These are phyloP conservation scores for Rhopalosiphum maidis DNA, from an alignment of 1,140 invertebrate species.

Conservation along the genomic window DNA sequence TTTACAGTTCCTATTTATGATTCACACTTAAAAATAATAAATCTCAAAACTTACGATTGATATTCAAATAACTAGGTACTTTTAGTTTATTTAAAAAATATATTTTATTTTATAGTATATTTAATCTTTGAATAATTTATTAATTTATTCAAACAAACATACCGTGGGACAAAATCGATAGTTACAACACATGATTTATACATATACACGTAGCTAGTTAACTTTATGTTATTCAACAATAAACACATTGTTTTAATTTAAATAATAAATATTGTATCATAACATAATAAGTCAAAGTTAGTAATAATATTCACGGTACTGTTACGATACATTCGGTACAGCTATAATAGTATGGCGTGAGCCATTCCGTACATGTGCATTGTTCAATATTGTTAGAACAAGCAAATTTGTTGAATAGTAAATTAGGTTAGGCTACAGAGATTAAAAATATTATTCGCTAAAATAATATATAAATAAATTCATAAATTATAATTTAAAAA, in stretches of 20 bases:
- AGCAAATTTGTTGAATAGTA: neutral
- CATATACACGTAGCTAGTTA: neutral
- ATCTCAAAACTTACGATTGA: neutral
- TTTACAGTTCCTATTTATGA: neutral
- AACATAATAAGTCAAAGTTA: neutral
- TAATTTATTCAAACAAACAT: conserved; percentile 6
- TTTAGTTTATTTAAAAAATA: neutral
- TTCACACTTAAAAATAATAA: neutral
- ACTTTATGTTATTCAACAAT: neutral
- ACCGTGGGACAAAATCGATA: neutral
- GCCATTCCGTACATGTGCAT: neutral
- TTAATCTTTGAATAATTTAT: neutral
- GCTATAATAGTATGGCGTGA: neutral
- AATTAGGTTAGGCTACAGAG: neutral
- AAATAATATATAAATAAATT: neutral
- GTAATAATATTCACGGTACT: neutral
- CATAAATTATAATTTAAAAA: neutral
- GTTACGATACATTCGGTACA: neutral
- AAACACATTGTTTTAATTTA: conserved; percentile 15
- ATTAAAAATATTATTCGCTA: neutral
- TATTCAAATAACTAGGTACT: neutral
- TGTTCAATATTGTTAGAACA: neutral
- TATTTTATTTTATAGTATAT: too few relatives aligned
- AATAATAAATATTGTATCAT: neutral
- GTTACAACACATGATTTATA: neutral